Evolutionary conservation across 1,140 invertebrate genomes (phyloP).

Genomic region (Metaphire vulgaris): DNA sequence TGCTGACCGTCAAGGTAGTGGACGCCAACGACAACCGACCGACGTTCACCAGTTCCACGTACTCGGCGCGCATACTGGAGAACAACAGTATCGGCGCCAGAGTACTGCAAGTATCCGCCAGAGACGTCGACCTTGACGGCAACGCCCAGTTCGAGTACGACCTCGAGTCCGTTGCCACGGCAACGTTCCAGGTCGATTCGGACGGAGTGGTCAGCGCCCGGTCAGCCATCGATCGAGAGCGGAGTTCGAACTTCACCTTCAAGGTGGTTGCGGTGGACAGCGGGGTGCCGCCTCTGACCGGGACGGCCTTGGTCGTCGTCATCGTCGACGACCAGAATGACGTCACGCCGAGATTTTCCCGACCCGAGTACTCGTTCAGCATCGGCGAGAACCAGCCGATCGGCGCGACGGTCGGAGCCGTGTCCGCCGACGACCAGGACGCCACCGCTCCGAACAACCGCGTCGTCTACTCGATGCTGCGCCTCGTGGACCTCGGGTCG

Average conservation of each 20-base stretch:
- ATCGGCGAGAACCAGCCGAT: slow-evolving; percentile 11
- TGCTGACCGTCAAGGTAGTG: not conserved
- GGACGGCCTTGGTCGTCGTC: slow-evolving; percentile 16
- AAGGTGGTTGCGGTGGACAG: slow-evolving; percentile 18
- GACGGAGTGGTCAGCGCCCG: slow-evolving; percentile 21
- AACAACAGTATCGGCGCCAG: slow-evolving; percentile 10
- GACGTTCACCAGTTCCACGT: slow-evolving; percentile 10
- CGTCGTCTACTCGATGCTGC: slow-evolving; percentile 7
- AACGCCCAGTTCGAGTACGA: not conserved
- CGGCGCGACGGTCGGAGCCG: not conserved
- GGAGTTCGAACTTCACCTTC: not conserved
- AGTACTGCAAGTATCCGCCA: not conserved
- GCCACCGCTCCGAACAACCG: slow-evolving; percentile 7
- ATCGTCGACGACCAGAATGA: slow-evolving; percentile 26
- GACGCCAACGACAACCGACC: slow-evolving; percentile 22
- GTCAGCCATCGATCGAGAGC: slow-evolving; percentile 21
- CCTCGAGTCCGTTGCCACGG: not conserved
- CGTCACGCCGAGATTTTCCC: slow-evolving; percentile 22
- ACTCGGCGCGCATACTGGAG: not conserved
- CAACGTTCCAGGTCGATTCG: not conserved
- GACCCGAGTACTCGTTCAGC: slow-evolving; percentile 16
- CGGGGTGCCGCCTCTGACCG: slow-evolving; percentile 8
- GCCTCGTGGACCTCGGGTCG: not conserved
- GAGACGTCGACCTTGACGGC: not conserved
- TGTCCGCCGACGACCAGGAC: slow-evolving; percentile 7